Percentiles rank a stretch among this genome's conserved stretches.
Conservation (phyloP, 2,888 invertebrate species). For the Pecten maximus region DNA sequence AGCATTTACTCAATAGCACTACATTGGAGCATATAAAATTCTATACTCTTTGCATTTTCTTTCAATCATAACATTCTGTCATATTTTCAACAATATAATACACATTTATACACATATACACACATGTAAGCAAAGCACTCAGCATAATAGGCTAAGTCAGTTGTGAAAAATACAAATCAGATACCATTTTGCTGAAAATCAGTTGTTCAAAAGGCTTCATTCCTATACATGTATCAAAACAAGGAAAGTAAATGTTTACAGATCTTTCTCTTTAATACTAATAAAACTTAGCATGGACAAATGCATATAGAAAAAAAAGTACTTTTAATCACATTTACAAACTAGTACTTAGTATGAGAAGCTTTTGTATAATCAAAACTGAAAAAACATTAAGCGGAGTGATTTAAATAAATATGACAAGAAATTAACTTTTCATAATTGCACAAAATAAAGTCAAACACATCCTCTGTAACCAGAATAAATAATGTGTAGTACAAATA, state of each 20-base stretch:
- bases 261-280: background rate
- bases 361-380: constrained; percentile 24
- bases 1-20: background rate
- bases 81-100: background rate
- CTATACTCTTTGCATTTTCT: background rate
- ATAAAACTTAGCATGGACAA: background rate
- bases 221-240: background rate
- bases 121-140: background rate
- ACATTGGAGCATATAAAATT: background rate
- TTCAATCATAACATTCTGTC: background rate
- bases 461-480: constrained; percentile 5
- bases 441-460: constrained; percentile 25
- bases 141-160: constrained; percentile 11
- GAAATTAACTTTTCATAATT: constrained; percentile 30
- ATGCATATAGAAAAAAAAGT: background rate
- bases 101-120: background rate
- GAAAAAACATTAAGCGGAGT: background rate
- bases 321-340: background rate
- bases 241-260: background rate
- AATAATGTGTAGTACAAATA: constrained; percentile 28
- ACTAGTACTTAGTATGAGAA: background rate
- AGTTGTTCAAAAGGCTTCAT: background rate
- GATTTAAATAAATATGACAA: constrained; percentile 24
- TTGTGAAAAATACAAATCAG: background rate
- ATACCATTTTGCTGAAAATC: background rate